Evolutionary conservation across 2,113 vertebrate species (phyloP).

Genomic region (Azemiops feae): DNA sequence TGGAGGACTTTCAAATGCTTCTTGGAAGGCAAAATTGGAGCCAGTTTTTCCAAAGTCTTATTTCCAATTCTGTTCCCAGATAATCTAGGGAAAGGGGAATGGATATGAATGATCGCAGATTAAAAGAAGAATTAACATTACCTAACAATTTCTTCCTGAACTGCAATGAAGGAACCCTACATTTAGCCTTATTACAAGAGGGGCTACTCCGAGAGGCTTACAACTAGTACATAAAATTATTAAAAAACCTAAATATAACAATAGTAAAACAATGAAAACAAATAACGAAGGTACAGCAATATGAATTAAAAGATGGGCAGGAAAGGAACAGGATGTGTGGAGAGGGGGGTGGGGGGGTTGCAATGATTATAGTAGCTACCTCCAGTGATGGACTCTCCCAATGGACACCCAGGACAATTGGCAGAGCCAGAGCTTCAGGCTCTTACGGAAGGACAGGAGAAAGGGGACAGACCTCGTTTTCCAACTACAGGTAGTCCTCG

Average conservation of each 20-base stretch:
- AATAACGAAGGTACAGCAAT: neutral
- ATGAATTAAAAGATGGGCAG: neutral
- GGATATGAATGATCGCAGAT: neutral
- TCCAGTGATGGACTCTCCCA: neutral
- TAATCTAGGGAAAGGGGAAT: conserved; percentile 68
- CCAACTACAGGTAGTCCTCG: neutral
- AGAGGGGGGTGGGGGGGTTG: neutral
- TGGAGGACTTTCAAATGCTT: conserved; percentile 70
- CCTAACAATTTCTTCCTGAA: neutral
- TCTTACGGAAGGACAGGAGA: neutral
- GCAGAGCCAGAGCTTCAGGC: too few relatives aligned
- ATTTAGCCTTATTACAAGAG: neutral
- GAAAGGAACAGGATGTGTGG: too few relatives aligned
- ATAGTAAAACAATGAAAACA: neutral
- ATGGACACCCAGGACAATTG: neutral
- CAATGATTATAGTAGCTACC: neutral
- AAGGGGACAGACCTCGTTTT: neutral
- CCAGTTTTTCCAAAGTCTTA: conserved; percentile 68
- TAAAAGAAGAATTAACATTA: neutral
- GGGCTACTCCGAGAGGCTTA: neutral
- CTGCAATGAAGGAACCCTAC: neutral
- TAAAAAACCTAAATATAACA: neutral
- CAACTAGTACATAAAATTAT: neutral
- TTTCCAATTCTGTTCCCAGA: conserved; percentile 73
- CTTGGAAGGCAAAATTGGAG: conserved; percentile 65